Conservation (phyloP, 2,797 vertebrate genomes). For the Aldrovandia affinis region DNA sequence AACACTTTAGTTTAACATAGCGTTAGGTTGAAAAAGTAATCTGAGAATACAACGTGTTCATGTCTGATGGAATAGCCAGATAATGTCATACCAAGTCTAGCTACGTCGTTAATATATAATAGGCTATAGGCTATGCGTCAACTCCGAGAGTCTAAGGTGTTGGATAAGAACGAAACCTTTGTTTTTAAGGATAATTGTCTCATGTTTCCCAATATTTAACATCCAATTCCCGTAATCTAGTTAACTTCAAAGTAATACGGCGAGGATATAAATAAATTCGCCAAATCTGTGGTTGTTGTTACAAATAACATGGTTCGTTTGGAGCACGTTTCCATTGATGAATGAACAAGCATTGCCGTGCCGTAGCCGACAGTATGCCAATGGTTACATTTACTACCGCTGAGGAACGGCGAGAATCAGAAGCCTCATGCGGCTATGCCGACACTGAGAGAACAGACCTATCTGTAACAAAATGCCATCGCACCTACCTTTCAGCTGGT, state of each 20-base stretch:
- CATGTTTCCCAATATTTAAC: neutral
- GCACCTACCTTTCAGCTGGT: slow-evolving; percentile 26
- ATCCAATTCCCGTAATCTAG: neutral
- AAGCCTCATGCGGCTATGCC: neutral
- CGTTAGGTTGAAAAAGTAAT: neutral
- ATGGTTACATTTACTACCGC: neutral
- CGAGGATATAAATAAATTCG: neutral
- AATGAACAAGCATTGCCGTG: neutral
- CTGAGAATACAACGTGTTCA: neutral
- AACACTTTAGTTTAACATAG: neutral
- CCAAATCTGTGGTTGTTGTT: too few relatives aligned
- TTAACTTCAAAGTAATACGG: neutral
- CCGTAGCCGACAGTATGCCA: neutral
- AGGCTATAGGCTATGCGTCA: neutral
- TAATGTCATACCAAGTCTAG: neutral
- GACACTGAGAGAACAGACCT: neutral
- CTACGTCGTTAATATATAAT: neutral
- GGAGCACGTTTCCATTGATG: neutral
- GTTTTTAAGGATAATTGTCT: neutral
- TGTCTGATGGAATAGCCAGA: neutral
- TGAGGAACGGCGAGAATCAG: neutral
- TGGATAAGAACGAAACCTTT: neutral
- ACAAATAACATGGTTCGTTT: neutral
- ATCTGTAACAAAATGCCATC: neutral
- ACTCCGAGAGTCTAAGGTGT: neutral